Evolutionary conservation across 2,888 invertebrate species (phyloP).

Genomic region (Hemithea aestivaria): DNA sequence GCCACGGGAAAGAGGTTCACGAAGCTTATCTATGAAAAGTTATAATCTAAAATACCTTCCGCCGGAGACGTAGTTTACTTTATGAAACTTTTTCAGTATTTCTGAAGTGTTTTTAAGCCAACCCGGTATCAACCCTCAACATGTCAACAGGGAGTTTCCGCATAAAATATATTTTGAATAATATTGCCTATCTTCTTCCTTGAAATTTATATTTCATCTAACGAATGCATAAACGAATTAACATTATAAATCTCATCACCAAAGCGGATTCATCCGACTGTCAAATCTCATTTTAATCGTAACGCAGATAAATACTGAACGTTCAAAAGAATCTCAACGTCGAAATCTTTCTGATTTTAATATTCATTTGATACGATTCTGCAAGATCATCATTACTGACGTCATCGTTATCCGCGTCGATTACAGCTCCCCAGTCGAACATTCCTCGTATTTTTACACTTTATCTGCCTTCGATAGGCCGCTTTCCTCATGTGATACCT

Average conservation of each 20-base stretch:
- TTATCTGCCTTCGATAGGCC: slow-evolving; percentile 24
- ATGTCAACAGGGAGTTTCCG: slow-evolving; percentile 30
- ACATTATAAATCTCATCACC: slow-evolving; percentile 27
- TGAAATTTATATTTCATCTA: background rate
- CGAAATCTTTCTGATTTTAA: slow-evolving; percentile 24
- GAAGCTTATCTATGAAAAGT: slow-evolving; percentile 33
- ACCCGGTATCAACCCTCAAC: slow-evolving; percentile 39
- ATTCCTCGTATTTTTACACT: slow-evolving; percentile 31
- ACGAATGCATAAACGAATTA: slow-evolving; percentile 19
- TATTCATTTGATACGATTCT: slow-evolving; percentile 24
- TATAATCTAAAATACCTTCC: slow-evolving; percentile 33
- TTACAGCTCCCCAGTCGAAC: slow-evolving; percentile 33
- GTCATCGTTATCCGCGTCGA: slow-evolving; percentile 40
- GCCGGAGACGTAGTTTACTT: slow-evolving; percentile 30
- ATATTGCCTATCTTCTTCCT: slow-evolving; percentile 5
- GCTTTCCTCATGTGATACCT: slow-evolving; percentile 7
- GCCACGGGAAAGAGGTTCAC: slow-evolving; percentile 20
- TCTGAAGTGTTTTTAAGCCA: slow-evolving; percentile 39
- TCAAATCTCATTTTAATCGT: slow-evolving; percentile 1
- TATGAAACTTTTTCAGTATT: slow-evolving; percentile 42
- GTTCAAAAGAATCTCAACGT: slow-evolving; percentile 2
- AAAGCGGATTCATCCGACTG: slow-evolving; percentile 13
- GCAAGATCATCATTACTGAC: slow-evolving; percentile 32
- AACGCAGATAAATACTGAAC: background rate
- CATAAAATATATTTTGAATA: slow-evolving; percentile 22